A percentile compares a stretch with the other conserved stretches of the same genome.
These are phyloP conservation scores for Callorhinus ursinus DNA, from an alignment of 2,113 vertebrate genomes.

Conservation along the genomic window DNA sequence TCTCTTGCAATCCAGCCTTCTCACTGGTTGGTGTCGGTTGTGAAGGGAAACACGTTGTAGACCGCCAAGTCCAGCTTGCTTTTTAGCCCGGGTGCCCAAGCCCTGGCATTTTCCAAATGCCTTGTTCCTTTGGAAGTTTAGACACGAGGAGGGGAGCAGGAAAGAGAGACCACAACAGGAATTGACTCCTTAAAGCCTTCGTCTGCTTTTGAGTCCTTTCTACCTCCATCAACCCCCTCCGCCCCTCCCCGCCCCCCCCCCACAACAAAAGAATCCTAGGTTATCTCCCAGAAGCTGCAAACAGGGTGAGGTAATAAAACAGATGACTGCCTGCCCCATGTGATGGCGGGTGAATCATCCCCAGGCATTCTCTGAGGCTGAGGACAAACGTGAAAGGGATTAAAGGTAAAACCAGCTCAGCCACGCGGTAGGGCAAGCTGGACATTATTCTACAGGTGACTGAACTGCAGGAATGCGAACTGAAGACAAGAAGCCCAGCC, in stretches of 20 bases:
- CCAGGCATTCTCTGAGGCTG: constrained; percentile 52
- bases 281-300: constrained; percentile 79
- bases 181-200: constrained; percentile 4
- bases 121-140: background rate
- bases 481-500: background rate
- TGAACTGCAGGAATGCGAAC: constrained; percentile 67
- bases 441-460: constrained; percentile 69
- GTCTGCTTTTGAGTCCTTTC: background rate
- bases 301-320: constrained; percentile 82
- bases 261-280: constrained; percentile 75
- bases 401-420: constrained; percentile 70
- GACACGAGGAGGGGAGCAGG: background rate
- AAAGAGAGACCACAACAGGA: constrained; percentile 50
- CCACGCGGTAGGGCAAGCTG: constrained; percentile 5
- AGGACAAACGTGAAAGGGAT: constrained; percentile 65
- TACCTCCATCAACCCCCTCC: constrained; percentile 40
- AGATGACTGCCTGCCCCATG: constrained; percentile 76
- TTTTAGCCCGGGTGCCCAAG: background rate
- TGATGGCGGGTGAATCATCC: constrained; percentile 65
- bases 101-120: background rate
- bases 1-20: background rate
- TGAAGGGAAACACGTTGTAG: background rate
- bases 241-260: background rate
- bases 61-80: background rate
- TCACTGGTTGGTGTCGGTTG: background rate